phyloP scores from a whole-genome alignment of 2,113 vertebrate species.

The Tupaia tana region DNA sequence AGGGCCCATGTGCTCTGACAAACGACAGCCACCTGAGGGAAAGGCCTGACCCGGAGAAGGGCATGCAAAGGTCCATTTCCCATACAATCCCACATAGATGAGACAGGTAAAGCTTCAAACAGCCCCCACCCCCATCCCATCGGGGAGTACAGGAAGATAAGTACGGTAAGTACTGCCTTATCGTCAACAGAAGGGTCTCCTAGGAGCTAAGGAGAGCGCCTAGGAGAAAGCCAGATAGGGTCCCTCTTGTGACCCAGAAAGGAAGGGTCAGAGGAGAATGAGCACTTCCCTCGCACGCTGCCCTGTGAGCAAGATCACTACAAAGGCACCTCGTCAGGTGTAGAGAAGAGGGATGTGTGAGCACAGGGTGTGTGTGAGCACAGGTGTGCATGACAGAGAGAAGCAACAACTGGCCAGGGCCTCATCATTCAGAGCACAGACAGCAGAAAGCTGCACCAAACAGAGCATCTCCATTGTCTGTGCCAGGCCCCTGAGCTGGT shows the following conservation, averaged over 20 bases:
- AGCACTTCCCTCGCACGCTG: neutral
- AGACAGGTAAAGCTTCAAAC: neutral
- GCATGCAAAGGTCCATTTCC: accelerated
- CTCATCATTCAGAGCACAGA: neutral
- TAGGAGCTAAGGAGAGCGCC: neutral
- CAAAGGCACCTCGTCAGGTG: neutral
- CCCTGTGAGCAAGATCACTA: neutral
- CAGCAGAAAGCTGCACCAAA: neutral
- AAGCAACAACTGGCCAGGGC: neutral
- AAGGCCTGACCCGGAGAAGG: neutral
- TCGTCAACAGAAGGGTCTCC: neutral
- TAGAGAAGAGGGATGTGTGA: neutral
- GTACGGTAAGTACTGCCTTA: too few relatives aligned
- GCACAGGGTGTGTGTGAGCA: accelerated
- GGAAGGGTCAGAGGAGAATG: neutral
- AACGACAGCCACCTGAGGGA: neutral
- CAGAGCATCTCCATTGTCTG: neutral
- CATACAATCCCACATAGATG: neutral
- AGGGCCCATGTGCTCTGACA: neutral
- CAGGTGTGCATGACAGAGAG: accelerated
- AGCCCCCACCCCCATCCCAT: neutral
- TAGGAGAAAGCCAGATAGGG: neutral
- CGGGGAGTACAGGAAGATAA: neutral
- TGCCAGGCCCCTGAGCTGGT: neutral
- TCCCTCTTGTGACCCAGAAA: neutral